Conservation (phyloP, 2,888 invertebrate species). For the Diadromus collaris region DNA sequence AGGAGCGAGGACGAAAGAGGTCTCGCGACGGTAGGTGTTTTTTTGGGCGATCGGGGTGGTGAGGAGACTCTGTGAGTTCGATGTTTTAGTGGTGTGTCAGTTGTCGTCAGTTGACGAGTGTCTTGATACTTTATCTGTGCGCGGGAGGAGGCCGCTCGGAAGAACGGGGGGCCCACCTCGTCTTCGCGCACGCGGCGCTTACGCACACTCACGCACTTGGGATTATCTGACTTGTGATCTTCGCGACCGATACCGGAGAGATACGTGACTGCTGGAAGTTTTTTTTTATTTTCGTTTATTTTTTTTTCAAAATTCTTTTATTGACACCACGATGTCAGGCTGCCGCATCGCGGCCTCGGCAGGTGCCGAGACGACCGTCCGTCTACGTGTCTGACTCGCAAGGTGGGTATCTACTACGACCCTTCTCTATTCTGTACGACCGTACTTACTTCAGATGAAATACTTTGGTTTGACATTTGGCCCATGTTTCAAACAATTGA, state of each 20-base stretch:
- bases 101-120: constrained; percentile 27
- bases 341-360: constrained; percentile 8
- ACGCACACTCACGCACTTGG: constrained; percentile 5
- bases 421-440: constrained; percentile 11
- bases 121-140: constrained; percentile 28
- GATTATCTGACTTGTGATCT: constrained; percentile 53
- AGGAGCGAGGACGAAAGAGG: background rate
- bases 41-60: background rate
- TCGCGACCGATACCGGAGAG: constrained; percentile 46
- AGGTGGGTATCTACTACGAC: constrained; percentile 31
- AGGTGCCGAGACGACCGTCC: constrained; percentile 41
- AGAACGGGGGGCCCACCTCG: background rate
- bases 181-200: background rate
- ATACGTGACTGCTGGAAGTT: constrained; percentile 4
- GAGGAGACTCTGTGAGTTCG: background rate
- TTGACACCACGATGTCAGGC: constrained; percentile 1
- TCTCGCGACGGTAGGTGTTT: background rate
- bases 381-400: constrained; percentile 31
- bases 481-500: no score
- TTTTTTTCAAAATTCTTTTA: no score
- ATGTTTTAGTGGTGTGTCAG: background rate
- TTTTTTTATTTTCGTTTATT: constrained; percentile 12
- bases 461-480: background rate
- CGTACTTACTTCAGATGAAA: background rate
- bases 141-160: background rate